phyloP scores from a whole-genome alignment of 2,797 vertebrate genomes.

The Hirundo rustica region DNA sequence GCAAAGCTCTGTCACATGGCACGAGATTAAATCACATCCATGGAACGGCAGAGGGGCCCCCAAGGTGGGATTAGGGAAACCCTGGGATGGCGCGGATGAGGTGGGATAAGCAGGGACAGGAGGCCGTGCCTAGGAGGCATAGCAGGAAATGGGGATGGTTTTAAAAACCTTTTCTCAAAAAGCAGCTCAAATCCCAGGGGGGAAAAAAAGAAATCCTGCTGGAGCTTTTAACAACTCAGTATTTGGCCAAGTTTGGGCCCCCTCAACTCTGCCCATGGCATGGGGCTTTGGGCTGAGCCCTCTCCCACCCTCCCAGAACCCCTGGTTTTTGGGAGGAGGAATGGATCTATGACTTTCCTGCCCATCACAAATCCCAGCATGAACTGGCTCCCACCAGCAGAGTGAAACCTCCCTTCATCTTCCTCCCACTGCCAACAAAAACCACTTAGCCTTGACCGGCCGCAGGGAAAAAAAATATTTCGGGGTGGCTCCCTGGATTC shows the following conservation, averaged over 20 bases:
- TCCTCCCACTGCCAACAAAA: slow-evolving; percentile 25
- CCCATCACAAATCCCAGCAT: neutral
- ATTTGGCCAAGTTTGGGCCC: fast-evolving
- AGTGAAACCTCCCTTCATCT: neutral
- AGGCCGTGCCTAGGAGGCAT: fast-evolving
- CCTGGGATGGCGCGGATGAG: fast-evolving
- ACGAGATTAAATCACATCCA: neutral
- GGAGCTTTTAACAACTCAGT: fast-evolving
- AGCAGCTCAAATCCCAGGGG: neutral
- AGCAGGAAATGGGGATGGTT: fast-evolving
- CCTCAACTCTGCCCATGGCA: fast-evolving
- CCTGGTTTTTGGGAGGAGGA: neutral
- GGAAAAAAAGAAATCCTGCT: neutral
- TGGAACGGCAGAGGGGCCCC: neutral
- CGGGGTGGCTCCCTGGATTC: neutral
- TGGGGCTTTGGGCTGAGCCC: neutral
- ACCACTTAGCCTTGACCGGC: neutral
- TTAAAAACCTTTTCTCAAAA: neutral
- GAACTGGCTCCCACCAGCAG: fast-evolving
- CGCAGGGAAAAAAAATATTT: neutral
- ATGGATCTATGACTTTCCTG: neutral
- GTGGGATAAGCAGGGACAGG: fast-evolving
- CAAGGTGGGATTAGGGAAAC: neutral
- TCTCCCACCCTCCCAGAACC: neutral
- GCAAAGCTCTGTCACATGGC: slow-evolving; percentile 30